Evolutionary conservation across 2,888 invertebrate species (phyloP), one percentile per base, ranked within the genome.

Genomic region (Caenorhabditis zanzibari): DNA sequence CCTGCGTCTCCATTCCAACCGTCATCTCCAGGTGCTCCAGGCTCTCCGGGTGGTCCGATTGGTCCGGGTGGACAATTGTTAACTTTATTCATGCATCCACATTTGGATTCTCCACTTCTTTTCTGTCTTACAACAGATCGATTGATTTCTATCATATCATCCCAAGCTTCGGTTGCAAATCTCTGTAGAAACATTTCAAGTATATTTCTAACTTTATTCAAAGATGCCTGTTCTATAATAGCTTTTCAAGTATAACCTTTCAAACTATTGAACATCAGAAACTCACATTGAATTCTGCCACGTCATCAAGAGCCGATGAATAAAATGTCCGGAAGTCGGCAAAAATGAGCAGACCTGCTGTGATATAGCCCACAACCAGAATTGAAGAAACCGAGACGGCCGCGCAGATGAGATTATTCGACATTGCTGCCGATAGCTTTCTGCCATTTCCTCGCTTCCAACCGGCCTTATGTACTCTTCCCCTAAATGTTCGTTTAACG

Each of bases 21-120:
- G 35, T 83, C 75, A 47, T 83, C 83, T 71, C 83, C 83, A n/a
- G 79, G 75, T 7, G 69, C 64, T 71, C 83, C 83, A 19, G 83
- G 75, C 22, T 75, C 69, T 44, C 83, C 83, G 7, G 80, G 80
- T 1, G 83, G 83, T 47, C 83, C 83, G 0, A 35, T 26, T 22
- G 83, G 83, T 10, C 83, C 83, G 0, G 64, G 32, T 6, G 83
- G 83, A 44, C 83, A 83, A 32, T 74, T 69, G 38, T 82, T 82
- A n/a, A 71, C 69, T 47, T 71, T 69, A 35, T 63, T 64, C 66
- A 63, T 66, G 44, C 83, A 83, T 32, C 80, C 83, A 52, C 80
- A 80, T 61, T 83, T 83, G 32, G 83, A 75, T 10, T 75, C 75
- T 3, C 74, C 63, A 56, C 73, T 66, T 58, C 82, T 69, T 49